These are phyloP conservation scores for Gnathonemus echidnorhynchus DNA, from an alignment of 2,113 vertebrate genomes.

Conservation along the genomic window DNA sequence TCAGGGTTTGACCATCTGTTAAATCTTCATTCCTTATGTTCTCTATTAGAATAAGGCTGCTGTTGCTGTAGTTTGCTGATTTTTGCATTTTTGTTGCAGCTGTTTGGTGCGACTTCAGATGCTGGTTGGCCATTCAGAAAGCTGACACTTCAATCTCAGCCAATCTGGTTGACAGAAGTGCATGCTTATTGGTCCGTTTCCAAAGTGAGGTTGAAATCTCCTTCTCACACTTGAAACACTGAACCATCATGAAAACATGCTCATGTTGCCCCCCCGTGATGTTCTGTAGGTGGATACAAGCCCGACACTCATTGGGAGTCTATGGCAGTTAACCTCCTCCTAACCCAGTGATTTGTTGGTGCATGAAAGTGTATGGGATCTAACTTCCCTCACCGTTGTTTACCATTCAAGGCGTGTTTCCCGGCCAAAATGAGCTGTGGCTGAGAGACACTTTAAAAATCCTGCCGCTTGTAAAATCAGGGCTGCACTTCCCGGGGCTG, in stretches of 20 bases:
- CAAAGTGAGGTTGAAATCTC: background rate
- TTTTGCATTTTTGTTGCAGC: background rate
- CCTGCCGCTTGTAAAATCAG: conserved; percentile 73
- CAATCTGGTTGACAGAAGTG: background rate
- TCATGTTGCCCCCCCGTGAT: background rate
- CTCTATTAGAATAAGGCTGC: background rate
- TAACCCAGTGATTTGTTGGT: background rate
- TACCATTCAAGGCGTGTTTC: conserved; percentile 47
- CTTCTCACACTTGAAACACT: background rate
- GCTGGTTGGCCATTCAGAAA: background rate
- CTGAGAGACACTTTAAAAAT: conserved; percentile 58
- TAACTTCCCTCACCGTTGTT: background rate
- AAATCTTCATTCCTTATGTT: background rate
- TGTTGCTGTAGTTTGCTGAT: background rate
- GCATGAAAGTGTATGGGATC: background rate
- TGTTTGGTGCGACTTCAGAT: background rate
- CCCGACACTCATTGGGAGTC: background rate
- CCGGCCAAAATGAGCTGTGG: conserved; percentile 65
- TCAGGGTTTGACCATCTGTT: background rate
- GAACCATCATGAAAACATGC: background rate
- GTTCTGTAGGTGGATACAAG: background rate
- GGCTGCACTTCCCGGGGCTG: conserved; percentile 73
- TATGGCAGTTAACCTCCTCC: background rate
- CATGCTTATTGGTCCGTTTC: background rate
- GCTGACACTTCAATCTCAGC: background rate